Evolutionary conservation across 2,113 vertebrate species (phyloP).

Genomic region (Panthera uncia): DNA sequence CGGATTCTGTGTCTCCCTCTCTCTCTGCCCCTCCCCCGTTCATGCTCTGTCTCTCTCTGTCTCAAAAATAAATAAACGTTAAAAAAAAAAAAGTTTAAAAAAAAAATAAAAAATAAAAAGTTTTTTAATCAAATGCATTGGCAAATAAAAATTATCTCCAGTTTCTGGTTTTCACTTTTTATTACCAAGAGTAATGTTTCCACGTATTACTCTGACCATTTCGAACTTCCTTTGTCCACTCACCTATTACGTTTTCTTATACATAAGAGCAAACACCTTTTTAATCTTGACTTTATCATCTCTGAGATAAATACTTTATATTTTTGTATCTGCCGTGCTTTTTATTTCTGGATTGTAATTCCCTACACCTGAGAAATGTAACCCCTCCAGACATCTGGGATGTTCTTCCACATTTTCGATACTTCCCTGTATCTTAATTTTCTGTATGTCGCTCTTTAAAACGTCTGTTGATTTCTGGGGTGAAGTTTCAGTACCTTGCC

Average conservation of each 20-base stretch:
- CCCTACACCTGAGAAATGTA: neutral
- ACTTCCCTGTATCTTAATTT: neutral
- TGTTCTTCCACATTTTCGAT: neutral
- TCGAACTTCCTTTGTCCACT: neutral
- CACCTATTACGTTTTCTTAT: neutral
- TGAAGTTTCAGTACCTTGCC: neutral
- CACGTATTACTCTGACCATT: neutral
- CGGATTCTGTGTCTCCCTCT: no score
- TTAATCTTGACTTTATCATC: neutral
- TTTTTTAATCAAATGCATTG: neutral
- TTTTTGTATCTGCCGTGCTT: neutral
- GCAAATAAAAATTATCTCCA: constrained; percentile 11
- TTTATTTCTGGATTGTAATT: neutral
- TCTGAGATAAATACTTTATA: neutral
- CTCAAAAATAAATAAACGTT: no score
- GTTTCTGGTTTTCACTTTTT: neutral
- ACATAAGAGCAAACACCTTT: neutral
- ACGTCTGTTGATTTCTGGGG: neutral
- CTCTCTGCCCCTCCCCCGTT: no score
- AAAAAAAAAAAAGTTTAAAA: no score
- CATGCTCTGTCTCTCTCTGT: no score
- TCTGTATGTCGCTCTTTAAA: neutral
- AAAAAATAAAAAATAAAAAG: no score
- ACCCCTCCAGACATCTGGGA: neutral
- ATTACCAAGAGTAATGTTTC: constrained; percentile 15